phyloP scores from a whole-genome alignment of 2,888 invertebrate species.

The Oscheius sp. region DNA sequence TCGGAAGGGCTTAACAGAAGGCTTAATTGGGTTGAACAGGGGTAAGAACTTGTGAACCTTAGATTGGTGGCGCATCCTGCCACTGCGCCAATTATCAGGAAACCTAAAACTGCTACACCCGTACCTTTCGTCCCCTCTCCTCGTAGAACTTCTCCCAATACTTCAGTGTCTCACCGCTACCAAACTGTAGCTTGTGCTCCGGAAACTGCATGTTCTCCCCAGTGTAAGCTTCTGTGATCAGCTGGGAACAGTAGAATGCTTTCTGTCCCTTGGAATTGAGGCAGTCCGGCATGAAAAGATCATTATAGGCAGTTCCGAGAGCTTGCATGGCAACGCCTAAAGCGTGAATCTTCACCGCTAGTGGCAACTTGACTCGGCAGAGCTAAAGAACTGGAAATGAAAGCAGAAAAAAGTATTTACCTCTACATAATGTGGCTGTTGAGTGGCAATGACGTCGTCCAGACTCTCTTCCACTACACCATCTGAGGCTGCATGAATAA shows the following conservation, averaged over 20 bases:
- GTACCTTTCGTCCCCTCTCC: conserved; percentile 28
- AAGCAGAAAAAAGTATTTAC: not conserved
- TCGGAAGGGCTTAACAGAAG: no score
- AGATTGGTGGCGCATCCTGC: no score
- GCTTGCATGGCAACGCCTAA: conserved; percentile 18
- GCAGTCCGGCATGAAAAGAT: conserved; percentile 48
- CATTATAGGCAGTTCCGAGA: conserved; percentile 48
- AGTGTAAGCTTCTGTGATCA: conserved; percentile 49
- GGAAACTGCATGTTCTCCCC: conserved; percentile 50
- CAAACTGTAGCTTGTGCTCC: conserved; percentile 58
- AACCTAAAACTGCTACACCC: no score
- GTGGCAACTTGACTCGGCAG: conserved; percentile 23
- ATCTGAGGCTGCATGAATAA: conserved; percentile 43
- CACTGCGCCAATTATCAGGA: no score
- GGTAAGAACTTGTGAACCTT: no score
- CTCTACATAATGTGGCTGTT: conserved; percentile 43
- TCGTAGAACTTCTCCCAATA: conserved; percentile 63
- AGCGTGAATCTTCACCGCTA: conserved; percentile 15
- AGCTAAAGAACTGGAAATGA: not conserved
- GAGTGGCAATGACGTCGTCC: conserved; percentile 35
- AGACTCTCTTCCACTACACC: conserved; percentile 43
- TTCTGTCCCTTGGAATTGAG: conserved; percentile 44
- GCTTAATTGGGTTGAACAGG: no score
- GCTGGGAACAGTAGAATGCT: conserved; percentile 55
- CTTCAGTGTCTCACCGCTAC: conserved; percentile 42